Percentiles rank a stretch among this genome's conserved stretches.
phyloP scores from a whole-genome alignment of 2,888 invertebrate species.

The Synergus laeviventris region DNA sequence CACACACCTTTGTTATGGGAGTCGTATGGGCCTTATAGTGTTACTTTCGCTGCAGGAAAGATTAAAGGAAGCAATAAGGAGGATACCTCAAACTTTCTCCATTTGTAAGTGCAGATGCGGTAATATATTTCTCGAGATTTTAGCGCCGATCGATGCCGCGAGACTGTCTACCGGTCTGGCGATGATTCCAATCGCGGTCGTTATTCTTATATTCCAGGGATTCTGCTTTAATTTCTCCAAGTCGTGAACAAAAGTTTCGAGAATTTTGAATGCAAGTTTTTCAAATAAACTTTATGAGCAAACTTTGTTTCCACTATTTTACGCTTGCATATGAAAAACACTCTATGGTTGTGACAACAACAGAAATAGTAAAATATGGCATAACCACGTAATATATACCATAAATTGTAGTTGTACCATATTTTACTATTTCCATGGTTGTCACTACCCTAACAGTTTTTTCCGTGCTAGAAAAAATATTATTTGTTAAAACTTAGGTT shows the following conservation, averaged over 20 bases:
- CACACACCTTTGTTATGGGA: slow-evolving; percentile 28
- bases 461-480: too few relatives aligned
- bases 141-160: slow-evolving; percentile 26
- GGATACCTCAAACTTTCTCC: slow-evolving; percentile 35
- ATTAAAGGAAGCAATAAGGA: slow-evolving; percentile 35
- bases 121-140: slow-evolving; percentile 35
- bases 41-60: slow-evolving; percentile 37
- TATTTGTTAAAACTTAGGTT: too few relatives aligned
- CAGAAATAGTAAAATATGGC: too few relatives aligned
- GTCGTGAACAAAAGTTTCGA: background rate
- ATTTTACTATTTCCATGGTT: too few relatives aligned
- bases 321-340: too few relatives aligned
- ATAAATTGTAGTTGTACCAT: too few relatives aligned
- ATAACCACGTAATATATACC: too few relatives aligned
- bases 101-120: slow-evolving; percentile 24
- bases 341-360: too few relatives aligned
- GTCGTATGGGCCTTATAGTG: slow-evolving; percentile 9
- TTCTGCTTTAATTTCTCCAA: background rate
- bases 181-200: slow-evolving; percentile 24
- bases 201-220: slow-evolving; percentile 9
- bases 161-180: slow-evolving; percentile 27
- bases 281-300: background rate
- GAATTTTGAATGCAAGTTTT: background rate
- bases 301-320: too few relatives aligned
- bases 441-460: too few relatives aligned